Base-by-base conservation (phyloP, 2,888 invertebrate genomes). In the Chloroclysta siterata region DNA sequence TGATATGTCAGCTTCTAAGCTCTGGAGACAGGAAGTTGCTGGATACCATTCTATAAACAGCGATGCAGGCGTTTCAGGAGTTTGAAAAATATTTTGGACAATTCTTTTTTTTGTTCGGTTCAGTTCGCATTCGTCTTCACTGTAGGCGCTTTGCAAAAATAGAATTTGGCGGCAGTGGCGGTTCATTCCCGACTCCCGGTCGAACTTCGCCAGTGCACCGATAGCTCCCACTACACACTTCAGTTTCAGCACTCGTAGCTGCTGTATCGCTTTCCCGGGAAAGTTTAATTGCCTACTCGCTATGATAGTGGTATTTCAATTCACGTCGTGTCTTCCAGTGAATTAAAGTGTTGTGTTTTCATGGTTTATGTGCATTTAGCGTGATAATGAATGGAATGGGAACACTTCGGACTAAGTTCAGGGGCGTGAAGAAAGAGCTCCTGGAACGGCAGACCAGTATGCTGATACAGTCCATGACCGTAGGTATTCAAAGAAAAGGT, bases 401-500 rank as follows among this genome's bases (percentile, higher is more conserved):
- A 53, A 93, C 94, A 55, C 90, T 94, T 65, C 94, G 94, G 79
- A 95, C 95, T 83, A 94, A 94, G 80, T 97, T 97, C 85, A 94
- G 97, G 77, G 97, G 97, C 44, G 93, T 97, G 64, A 96, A 95
- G 81, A 97, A 96, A 84, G 96, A 96, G 78, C 94, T 95, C 77
- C 82, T 97, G 70, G 95, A 96, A 71, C 93, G 95, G 73, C 96
- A 96, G 87, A 95, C 96, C n/a, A 95, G 95, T 79, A 89, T 95
- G 73, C 94, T 96, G 78, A 94, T 97, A 73, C 95, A 96, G 83
- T 95, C 95, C 55, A 96, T 97, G 96, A 97, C 97, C 85, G 97
- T 97, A 94, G 94, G 96, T 96, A 58, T 47, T 41, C 50, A 68
- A 63, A 63, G 28, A 22, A 10, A 55, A 57, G 10, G 29, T 39